Base-by-base conservation (phyloP, 2,113 vertebrate species). In the Prinia subflava region DNA sequence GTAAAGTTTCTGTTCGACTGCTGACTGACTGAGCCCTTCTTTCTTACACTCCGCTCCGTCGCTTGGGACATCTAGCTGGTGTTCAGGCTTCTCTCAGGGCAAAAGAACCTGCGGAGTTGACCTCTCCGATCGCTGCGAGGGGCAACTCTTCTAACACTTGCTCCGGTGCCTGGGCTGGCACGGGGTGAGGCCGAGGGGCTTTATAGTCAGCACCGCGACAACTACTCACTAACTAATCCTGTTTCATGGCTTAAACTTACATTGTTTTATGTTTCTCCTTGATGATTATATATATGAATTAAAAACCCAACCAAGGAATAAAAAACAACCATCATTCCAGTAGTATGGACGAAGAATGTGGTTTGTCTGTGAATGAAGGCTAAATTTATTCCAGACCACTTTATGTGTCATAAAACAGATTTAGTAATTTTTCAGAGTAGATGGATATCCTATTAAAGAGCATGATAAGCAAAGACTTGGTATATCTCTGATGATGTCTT, bases 291-390 rank as follows among this genome's bases (percentile, higher is more conserved):
- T 3, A 28, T 16, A 57, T 13, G 3, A 55, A 65, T 47, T 80
- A 2, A 76, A 84, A 75, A 25, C 13, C 15, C 18, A 55, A 11
- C 20, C 5, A 39, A 64, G 0, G 3, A 8, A 71, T n/a, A 35
- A 3, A 42, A 23, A 28, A 27, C 2, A 2, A 10, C 1, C 23
- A 46, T 2, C 4, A 41, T 31, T 49, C 3, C 5, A 47, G 7
- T 18, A 46, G 5, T 49, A 81, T 62, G 30, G 73, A 75, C 9
- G 24, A 49, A 42, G 64, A 68, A 70, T 31, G 9, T 23, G 8
- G 6, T n/a, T 89, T 57, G 3, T 60, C 14, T 17, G 22, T 59
- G 42, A 57, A 70, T 52, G 33, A 74, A 73, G 14, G 20, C 5
- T 85, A 39, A 33, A 69, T 77, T 73, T 83, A 64, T 89, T 71